Percentiles rank a stretch among this genome's conserved stretches.
Evolutionary conservation across 1,140 invertebrate genomes (phyloP).

Genomic region (Muscidifurax raptorellus): DNA sequence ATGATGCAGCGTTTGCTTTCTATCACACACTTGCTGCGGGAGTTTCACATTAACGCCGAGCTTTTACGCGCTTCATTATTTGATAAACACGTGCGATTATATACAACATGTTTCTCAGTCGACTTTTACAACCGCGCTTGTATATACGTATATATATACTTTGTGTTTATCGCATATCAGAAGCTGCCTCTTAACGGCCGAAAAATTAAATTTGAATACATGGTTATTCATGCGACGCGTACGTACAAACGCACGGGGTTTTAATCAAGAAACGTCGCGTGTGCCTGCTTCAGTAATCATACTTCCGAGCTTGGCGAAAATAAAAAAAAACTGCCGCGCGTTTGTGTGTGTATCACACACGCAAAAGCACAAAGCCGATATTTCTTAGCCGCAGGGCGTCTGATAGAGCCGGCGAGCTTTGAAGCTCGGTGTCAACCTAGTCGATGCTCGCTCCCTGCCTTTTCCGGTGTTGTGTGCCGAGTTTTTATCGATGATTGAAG

Average conservation of each 20-base stretch:
- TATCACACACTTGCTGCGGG: not conserved
- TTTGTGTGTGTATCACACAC: not conserved
- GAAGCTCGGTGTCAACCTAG: constrained; percentile 1
- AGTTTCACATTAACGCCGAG: not conserved
- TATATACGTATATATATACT: not conserved
- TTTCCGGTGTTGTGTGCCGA: too few relatives aligned
- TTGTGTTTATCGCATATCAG: not conserved
- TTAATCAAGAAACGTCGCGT: not conserved
- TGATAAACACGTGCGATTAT: not conserved
- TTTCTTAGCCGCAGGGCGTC: constrained; percentile 20
- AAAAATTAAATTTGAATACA: not conserved
- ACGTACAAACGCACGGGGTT: not conserved
- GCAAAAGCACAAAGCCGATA: constrained; percentile 19
- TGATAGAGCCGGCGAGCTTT: constrained; percentile 15
- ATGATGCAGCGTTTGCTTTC: not conserved
- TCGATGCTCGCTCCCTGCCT: not conserved
- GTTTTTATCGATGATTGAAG: not conserved
- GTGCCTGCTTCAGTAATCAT: constrained; percentile 15
- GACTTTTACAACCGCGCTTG: not conserved
- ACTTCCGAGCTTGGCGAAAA: not conserved
- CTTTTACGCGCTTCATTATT: not conserved
- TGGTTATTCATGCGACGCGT: not conserved
- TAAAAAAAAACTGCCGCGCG: not conserved
- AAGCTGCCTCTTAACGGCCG: not conserved
- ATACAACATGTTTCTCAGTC: not conserved